Conservation (phyloP, 2,888 invertebrate genomes). For the Eilema depressum region DNA sequence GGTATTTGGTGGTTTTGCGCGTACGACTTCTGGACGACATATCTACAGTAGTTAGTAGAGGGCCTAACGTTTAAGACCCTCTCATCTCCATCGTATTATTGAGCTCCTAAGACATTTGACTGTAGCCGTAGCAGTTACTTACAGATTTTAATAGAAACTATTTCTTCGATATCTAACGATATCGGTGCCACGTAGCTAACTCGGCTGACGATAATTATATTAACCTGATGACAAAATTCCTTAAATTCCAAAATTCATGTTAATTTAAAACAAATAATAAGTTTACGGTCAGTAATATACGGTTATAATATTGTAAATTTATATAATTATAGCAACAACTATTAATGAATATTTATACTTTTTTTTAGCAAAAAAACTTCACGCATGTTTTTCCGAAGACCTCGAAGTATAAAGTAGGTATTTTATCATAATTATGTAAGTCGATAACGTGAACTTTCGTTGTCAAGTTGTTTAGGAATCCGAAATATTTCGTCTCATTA, state of each 20-base stretch:
- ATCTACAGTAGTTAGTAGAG: too few species aligned
- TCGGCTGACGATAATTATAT: too few species aligned
- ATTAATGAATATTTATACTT: conserved; percentile 1
- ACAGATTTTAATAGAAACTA: too few species aligned
- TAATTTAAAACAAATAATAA: background rate
- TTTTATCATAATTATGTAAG: conserved; percentile 42
- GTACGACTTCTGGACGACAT: too few species aligned
- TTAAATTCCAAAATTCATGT: too few species aligned
- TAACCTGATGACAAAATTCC: background rate
- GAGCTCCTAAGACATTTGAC: too few species aligned
- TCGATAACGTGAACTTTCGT: conserved; percentile 56
- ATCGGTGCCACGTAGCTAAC: too few species aligned
- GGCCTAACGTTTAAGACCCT: too few species aligned
- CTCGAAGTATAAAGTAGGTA: conserved; percentile 7
- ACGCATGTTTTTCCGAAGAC: conserved; percentile 1
- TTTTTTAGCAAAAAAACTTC: background rate
- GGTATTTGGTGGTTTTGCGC: too few species aligned
- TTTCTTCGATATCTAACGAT: too few species aligned
- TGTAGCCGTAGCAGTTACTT: too few species aligned
- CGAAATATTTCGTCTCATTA: conserved; percentile 69
- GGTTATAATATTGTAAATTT: background rate
- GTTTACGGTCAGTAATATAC: background rate
- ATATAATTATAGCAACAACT: background rate
- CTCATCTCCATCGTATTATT: too few species aligned
- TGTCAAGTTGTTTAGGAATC: conserved; percentile 71